Evolutionary conservation across 2,888 invertebrate species (phyloP).

Genomic region (Molanna angustata): DNA sequence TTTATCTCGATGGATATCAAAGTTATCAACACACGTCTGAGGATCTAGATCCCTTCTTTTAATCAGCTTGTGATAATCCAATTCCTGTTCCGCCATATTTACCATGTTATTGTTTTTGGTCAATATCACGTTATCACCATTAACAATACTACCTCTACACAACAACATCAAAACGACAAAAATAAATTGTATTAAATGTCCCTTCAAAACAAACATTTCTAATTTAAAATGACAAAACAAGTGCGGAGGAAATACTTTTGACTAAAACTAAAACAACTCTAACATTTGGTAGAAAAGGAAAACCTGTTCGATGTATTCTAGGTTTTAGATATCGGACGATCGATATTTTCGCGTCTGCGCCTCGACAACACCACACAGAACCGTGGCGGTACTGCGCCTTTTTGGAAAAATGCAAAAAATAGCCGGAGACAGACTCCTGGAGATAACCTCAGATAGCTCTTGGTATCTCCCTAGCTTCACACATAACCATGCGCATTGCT

Average conservation of each 20-base stretch:
- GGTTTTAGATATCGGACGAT: conserved; percentile 4
- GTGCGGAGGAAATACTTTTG: neutral
- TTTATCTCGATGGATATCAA: conserved; percentile 83
- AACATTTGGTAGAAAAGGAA: conserved; percentile 13
- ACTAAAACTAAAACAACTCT: neutral
- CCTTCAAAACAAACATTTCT: conserved; percentile 9
- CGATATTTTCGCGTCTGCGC: conserved; percentile 21
- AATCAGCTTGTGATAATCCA: conserved; percentile 30
- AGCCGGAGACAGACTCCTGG: conserved; percentile 13
- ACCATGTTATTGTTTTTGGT: conserved; percentile 25
- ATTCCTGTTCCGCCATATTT: conserved; percentile 19
- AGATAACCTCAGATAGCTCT: conserved; percentile 8
- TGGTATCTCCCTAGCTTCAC: conserved; percentile 1
- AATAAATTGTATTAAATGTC: neutral
- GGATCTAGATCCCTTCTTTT: conserved; percentile 56
- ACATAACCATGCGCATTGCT: conserved; percentile 18
- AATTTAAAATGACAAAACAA: conserved; percentile 5
- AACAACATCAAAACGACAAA: conserved; percentile 9
- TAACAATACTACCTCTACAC: conserved; percentile 2
- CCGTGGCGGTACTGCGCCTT: conserved; percentile 13
- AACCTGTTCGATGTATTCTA: conserved; percentile 9
- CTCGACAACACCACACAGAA: neutral
- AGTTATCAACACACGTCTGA: conserved; percentile 69
- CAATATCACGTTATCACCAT: conserved; percentile 20
- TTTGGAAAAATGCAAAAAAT: conserved; percentile 15